Evolutionary conservation across 2,113 vertebrate species (phyloP), one percentile per base, ranked within the genome.

Genomic region (Mormyrus lacerda): DNA sequence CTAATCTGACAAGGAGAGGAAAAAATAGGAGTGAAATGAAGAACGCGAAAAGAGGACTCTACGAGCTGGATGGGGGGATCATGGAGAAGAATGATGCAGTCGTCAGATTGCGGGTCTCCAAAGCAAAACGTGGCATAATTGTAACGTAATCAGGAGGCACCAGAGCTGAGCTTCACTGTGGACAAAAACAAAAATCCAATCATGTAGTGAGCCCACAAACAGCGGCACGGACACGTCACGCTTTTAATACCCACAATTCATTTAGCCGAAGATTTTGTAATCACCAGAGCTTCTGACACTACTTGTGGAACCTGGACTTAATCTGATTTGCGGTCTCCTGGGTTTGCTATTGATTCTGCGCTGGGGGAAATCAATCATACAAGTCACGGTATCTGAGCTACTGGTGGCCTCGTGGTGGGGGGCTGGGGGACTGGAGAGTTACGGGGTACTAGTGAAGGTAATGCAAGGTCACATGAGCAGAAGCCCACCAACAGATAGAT

Each of bases 281-380:
- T 90, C 88, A 91, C 85, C 82, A 42, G 87, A 86, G 48, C n/a
- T 76, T 84, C 88, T 84, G 87, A 87, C 88, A 55, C 47, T 58
- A 19, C 35, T 7, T 89, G 79, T 89, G 47, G 39, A 89, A 87
- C 31, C 89, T 79, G 35, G 83, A 76, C 89, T 86, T 85, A 90
- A 88, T 92, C 84, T 89, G 88, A 90, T 91, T 76, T 91, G 79
- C 42, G 53, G 88, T 89, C 90, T 92, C 92, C 85, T 0, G 85
- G 92, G 93, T 92, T 93, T 92, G 92, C 88, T 91, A 93, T 94
- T 61, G 93, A 95, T 94, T 92, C 85, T 87, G 10, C 92, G 91
- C 91, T 69, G 48, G 83, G 91, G 93, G 91, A 93, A 95, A 94
- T 96, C 94, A 92, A 95, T 95, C 91, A 31, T 92, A 93, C 93